These are phyloP conservation scores for Incurvaria masculella DNA, from an alignment of 2,888 invertebrate genomes.

Conservation along the genomic window DNA sequence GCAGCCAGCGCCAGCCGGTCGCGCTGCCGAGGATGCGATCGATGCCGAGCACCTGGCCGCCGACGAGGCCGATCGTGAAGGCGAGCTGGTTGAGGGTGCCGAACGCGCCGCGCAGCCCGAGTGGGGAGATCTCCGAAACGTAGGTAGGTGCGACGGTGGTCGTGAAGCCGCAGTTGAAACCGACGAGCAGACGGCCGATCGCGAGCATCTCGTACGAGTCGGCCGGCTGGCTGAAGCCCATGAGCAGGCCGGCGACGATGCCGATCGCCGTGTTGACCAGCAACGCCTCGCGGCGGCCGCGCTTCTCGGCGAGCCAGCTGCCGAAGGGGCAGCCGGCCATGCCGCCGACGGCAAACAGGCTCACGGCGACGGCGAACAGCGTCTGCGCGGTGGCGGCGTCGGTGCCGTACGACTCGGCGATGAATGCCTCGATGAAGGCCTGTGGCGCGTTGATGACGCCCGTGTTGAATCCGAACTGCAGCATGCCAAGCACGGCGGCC, in stretches of 20 bases:
- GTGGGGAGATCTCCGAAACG: slow-evolving; percentile 47
- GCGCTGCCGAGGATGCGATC: slow-evolving; percentile 43
- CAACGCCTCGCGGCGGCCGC: slow-evolving; percentile 66
- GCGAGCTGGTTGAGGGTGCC: slow-evolving; percentile 51
- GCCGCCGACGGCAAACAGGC: slow-evolving; percentile 75
- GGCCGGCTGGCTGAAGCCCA: slow-evolving; percentile 64
- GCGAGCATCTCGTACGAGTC: slow-evolving; percentile 67
- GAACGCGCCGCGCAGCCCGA: slow-evolving; percentile 42
- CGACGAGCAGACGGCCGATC: slow-evolving; percentile 69
- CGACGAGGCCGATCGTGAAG: slow-evolving; percentile 43
- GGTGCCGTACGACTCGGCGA: slow-evolving; percentile 49
- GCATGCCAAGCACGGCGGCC: slow-evolving; percentile 66
- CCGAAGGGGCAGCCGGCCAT: slow-evolving; percentile 74
- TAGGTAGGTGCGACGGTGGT: slow-evolving; percentile 51
- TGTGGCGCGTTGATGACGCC: slow-evolving; percentile 69
- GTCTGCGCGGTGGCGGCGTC: slow-evolving; percentile 42
- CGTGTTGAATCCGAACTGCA: slow-evolving; percentile 70
- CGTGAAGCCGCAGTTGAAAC: slow-evolving; percentile 67
- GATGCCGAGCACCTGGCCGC: slow-evolving; percentile 45
- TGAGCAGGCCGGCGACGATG: slow-evolving; percentile 60
- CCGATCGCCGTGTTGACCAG: slow-evolving; percentile 63
- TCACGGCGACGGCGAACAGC: slow-evolving; percentile 64
- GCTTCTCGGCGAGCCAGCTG: slow-evolving; percentile 68
- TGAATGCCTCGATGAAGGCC: slow-evolving; percentile 61
- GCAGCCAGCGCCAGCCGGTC: slow-evolving; percentile 47